Base-by-base conservation (phyloP, 1,140 invertebrate species). In the Tetramorium simillimum region DNA sequence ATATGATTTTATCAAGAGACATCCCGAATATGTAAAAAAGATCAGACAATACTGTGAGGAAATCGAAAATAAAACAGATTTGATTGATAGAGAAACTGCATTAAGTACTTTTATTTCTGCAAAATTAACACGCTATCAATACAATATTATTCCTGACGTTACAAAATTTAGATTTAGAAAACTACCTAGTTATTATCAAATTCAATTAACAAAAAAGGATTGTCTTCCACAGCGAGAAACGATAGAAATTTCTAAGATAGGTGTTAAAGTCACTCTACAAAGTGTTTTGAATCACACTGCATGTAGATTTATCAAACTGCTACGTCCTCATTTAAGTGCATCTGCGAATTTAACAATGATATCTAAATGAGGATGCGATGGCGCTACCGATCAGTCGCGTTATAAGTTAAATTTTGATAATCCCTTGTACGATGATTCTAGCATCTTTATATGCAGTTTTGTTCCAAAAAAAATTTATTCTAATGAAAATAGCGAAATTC, bases 311-410 rank as follows among this genome's bases (percentile, higher is more conserved):
- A 75, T 75, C 2, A 40, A 75, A 75, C 12, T 84, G 43, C 2
- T 73, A 63, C 7, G 12, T 73, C 4, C 24, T 62, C 1, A 16
- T 73, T 33, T 33, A 33, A 37, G 3, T 21, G 18, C 7, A 10
- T 18, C 40, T 4, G 3, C 14, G 43, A 21, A 85, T 58, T 77
- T 88, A n/a, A 75, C 28, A 0, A 70, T 89, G 4, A 91, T 93
- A 80, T 89, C 82, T 37, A 94, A 94, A 78, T 94, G 92, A 91
- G 92, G 92, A 1, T 93, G 90, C 43, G 92, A 94, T 89, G 93
- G 90, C 6, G 89, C 80, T 73, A 92, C 90, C 0, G 88, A 89
- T 18, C 91, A 92, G 62, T 86, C 77, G 16, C 33, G 73, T 51
- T 94, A 93, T 67, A 93, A 94, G 84, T 89, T 93, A 85, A 91